Base-by-base conservation (phyloP, 2,888 invertebrate species). In the Seira ritae region DNA sequence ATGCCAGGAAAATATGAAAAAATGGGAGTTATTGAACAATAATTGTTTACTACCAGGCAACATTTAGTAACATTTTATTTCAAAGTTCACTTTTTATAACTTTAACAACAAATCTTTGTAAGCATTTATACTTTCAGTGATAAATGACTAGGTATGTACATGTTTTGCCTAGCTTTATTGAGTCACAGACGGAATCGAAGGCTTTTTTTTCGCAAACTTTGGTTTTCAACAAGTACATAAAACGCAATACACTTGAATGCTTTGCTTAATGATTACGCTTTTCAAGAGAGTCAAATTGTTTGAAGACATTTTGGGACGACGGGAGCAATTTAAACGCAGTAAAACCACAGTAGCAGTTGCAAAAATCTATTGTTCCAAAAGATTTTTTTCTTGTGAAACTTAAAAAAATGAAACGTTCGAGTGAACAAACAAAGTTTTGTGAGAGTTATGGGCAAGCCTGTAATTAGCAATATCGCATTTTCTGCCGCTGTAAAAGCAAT, bases 371-470 rank as follows among this genome's bases (percentile, higher is more conserved):
- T 70, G n/a, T 70, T 70, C 70, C 12, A 37, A 22, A 70, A 0
- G 20, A 8, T 46, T 70, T 24, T 31, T 68, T 37, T 8, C 17
- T n/a, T n/a, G 23, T 67, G 15, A 62, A 62, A 22, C 62, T 62
- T 62, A 12, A 19, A 79, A 62, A 68, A 19, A 4, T 31, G 79
- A 74, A 80, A 73, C 78, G 84, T 70, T 46, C 74, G 84, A 84
- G 79, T 84, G 84, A 84, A 78, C 84, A 84, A 84, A 84, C 84
- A 84, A 84, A 84, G 84, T 84, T 84, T 83, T 80, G 31, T 17
- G 22, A 22, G 84, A 62, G 62, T 62, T 62, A 22, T 22, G 65
- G 68, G 66, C 68, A 84, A 80, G 79, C 84, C 84, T 84, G 79
- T 84, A 80, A 80, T 84, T 84, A 84, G 79, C 78, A 80, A 75